phyloP scores from a whole-genome alignment of 1,140 invertebrate genomes.

The Drosophila carrolli region DNA sequence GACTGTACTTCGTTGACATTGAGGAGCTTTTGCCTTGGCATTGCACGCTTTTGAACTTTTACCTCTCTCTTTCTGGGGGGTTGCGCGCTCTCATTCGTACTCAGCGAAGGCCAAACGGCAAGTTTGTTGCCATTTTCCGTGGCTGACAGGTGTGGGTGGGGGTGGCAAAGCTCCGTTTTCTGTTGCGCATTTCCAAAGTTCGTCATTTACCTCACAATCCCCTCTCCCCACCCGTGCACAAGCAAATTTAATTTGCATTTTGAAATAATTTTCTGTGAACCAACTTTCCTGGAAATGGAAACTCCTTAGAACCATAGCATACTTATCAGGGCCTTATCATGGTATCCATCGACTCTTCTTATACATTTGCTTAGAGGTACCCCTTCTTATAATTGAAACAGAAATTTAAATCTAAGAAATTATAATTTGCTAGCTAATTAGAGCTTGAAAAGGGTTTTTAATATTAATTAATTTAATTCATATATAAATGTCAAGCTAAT shows the following conservation, averaged over 20 bases:
- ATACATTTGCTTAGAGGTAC: neutral
- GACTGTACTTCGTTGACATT: constrained; percentile 76
- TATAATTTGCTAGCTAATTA: too few relatives aligned
- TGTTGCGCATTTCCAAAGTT: constrained; percentile 78
- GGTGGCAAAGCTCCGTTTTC: constrained; percentile 48
- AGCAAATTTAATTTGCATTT: constrained; percentile 74
- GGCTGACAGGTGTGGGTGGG: neutral
- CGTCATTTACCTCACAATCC: constrained; percentile 44
- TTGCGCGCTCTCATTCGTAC: constrained; percentile 21
- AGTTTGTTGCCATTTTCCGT: constrained; percentile 50
- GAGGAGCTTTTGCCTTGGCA: constrained; percentile 76
- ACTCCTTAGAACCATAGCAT: constrained; percentile 29
- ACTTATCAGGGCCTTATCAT: constrained; percentile 18
- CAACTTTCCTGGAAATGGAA: constrained; percentile 51
- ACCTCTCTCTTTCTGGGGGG: constrained; percentile 10
- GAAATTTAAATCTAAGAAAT: too few relatives aligned
- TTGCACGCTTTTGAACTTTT: constrained; percentile 77
- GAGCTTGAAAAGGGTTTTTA: too few relatives aligned
- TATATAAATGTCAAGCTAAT: too few relatives aligned
- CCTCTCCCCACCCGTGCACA: constrained; percentile 1
- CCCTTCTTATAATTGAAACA: neutral
- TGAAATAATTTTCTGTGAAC: constrained; percentile 34
- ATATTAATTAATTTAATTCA: too few relatives aligned
- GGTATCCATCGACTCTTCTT: neutral
- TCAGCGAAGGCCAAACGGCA: constrained; percentile 45